Evolutionary conservation across 2,888 invertebrate species (phyloP), one percentile per base, ranked within the genome.

Genomic region (Drosophila parthenogenetica): DNA sequence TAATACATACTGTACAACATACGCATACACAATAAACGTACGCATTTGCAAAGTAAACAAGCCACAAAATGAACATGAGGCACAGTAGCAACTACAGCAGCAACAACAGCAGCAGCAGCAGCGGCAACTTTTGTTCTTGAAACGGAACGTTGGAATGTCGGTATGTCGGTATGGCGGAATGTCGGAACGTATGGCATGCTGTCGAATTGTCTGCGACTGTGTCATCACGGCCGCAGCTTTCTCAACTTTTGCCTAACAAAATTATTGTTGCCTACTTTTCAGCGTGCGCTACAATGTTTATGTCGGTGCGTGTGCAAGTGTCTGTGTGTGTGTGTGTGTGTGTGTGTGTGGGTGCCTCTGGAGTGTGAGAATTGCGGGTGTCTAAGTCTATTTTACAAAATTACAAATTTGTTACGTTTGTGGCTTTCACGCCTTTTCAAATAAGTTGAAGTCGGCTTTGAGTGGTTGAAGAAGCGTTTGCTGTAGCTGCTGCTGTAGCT

Each of bases 381-480:
- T 71, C 72, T 74, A 62, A 80, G 88, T 81, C 79, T 83, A 83
- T 86, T 86, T 77, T 61, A 73, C 58, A 81, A 86, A 79, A 81
- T 88, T 82, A 82, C 86, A 73, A 82, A 86, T 86, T 86, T 86
- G 85, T 86, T 83, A 86, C 86, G 88, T 86, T 86, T 86, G 85
- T 53, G 86, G 88, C 81, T 81, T 85, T 86, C 73, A 79, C 85
- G 83, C 86, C 81, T 83, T 81, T 77, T 46, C 74, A 19, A 68
- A 59, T 79, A 81, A 86, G 54, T 43, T 25, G 11, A 39, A 35
- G 48, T 16, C 50, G 55, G 39, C 45, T 17, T 16, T 45, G 55
- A 42, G 53, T 17, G 57, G 54, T 57, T 49, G 49, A 49, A 39
- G 49, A 49, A 39, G 53, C 29, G 37, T 16, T 50, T 22, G 61